These are phyloP conservation scores for Rana temporaria DNA, from an alignment of 2,113 vertebrate species.

Conservation along the genomic window DNA sequence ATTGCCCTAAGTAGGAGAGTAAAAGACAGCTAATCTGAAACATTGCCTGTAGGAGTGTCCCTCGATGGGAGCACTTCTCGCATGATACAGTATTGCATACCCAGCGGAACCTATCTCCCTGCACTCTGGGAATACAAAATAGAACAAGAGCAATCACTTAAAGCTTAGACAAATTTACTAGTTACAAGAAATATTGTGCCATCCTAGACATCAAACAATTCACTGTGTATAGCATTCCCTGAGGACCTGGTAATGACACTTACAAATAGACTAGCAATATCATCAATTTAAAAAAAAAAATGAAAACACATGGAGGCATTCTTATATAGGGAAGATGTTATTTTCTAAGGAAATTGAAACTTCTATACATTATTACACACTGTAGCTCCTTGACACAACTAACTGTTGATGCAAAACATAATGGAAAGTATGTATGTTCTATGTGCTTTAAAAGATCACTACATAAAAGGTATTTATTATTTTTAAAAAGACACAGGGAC, in stretches of 20 bases:
- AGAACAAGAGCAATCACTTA: slow-evolving; percentile 13
- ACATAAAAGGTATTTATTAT: too few relatives aligned
- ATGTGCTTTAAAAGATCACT: too few relatives aligned
- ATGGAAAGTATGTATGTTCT: too few relatives aligned
- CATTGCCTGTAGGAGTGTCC: slow-evolving; percentile 43
- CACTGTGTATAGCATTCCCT: background rate
- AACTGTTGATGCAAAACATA: too few relatives aligned
- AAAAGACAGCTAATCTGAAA: slow-evolving; percentile 51
- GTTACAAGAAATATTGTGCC: slow-evolving; percentile 24
- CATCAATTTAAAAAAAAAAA: background rate
- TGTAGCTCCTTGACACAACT: too few relatives aligned
- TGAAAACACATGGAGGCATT: background rate
- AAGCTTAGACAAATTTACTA: slow-evolving; percentile 23
- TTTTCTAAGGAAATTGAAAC: too few relatives aligned
- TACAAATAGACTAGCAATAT: slow-evolving; percentile 5
- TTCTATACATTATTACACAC: too few relatives aligned
- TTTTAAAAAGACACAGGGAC: too few relatives aligned
- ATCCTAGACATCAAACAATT: slow-evolving; percentile 6
- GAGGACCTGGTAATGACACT: slow-evolving; percentile 1
- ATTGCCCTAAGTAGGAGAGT: slow-evolving; percentile 39
- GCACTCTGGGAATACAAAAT: slow-evolving; percentile 5
- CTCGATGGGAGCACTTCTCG: background rate
- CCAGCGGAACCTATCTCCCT: slow-evolving; percentile 25
- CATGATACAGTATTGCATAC: slow-evolving; percentile 21
- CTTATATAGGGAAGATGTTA: too few relatives aligned